Percentiles rank a stretch among this genome's conserved stretches.
Evolutionary conservation across 2,888 invertebrate genomes (phyloP).

Genomic region (Amblyjoppa fuscipennis): DNA sequence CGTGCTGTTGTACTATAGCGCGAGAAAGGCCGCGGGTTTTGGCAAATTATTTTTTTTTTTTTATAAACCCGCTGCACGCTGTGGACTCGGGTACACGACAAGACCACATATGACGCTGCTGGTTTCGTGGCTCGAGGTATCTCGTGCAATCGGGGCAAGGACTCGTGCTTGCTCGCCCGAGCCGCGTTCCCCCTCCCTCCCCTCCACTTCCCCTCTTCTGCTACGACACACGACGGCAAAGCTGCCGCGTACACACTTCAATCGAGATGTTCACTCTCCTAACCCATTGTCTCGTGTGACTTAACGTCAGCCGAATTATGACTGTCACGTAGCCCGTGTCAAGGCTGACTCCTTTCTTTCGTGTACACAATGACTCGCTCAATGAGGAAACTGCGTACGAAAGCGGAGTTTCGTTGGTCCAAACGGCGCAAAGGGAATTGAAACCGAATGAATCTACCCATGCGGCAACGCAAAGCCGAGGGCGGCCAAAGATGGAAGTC

Average conservation of each 20-base stretch:
- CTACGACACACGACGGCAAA: constrained; percentile 1
- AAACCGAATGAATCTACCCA: background rate
- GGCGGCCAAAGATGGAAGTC: background rate
- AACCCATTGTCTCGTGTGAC: constrained; percentile 7
- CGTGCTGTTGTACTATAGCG: background rate
- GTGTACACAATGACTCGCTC: background rate
- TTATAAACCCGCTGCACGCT: background rate
- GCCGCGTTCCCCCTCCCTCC: background rate
- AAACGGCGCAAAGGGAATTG: no score
- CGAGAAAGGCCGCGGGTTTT: background rate
- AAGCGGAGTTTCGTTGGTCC: background rate
- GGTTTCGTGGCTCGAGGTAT: background rate
- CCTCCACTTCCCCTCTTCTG: background rate
- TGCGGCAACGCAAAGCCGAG: background rate
- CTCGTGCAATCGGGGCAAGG: background rate
- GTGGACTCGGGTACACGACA: background rate
- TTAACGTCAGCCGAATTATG: background rate
- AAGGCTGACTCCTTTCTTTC: background rate
- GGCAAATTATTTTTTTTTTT: background rate
- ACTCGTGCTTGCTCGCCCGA: constrained; percentile 1
- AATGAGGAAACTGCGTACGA: background rate
- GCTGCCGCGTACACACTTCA: background rate
- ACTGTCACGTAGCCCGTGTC: background rate
- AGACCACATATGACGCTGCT: background rate
- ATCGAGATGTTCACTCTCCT: constrained; percentile 3